Conservation (phyloP, 2,113 vertebrate genomes). For the Nesoenas mayeri region DNA sequence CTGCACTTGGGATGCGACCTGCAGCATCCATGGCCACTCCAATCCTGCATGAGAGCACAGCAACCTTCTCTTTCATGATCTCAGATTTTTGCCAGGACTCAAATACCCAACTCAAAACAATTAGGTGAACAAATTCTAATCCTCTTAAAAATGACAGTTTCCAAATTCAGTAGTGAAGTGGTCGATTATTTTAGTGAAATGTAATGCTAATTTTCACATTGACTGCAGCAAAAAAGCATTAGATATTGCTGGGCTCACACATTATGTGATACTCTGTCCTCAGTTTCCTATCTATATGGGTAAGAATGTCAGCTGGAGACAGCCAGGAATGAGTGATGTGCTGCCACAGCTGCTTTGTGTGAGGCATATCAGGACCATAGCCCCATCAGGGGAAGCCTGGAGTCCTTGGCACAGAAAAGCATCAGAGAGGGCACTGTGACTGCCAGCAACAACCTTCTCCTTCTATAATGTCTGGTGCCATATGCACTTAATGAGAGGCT, state of each 20-base stretch:
- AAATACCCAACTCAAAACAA: neutral
- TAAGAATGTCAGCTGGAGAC: neutral
- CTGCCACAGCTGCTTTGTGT: neutral
- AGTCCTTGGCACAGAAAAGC: neutral
- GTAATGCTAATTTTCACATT: neutral
- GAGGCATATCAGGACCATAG: neutral
- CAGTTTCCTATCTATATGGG: neutral
- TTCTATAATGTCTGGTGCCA: neutral
- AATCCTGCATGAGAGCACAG: neutral
- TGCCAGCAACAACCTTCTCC: neutral
- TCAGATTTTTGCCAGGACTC: neutral
- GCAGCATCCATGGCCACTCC: neutral
- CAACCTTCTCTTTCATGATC: neutral
- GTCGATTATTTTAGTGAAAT: neutral
- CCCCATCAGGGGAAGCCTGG: neutral
- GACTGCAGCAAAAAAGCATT: neutral
- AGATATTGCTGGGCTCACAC: neutral
- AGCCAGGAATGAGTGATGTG: neutral
- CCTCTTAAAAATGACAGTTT: neutral
- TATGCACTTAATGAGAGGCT: neutral
- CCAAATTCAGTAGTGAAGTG: neutral
- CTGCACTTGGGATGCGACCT: neutral
- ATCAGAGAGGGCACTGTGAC: neutral
- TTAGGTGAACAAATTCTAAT: neutral
- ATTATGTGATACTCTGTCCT: neutral